Conservation (phyloP, 2,888 invertebrate genomes). For the Teleogryllus oceanicus region DNA sequence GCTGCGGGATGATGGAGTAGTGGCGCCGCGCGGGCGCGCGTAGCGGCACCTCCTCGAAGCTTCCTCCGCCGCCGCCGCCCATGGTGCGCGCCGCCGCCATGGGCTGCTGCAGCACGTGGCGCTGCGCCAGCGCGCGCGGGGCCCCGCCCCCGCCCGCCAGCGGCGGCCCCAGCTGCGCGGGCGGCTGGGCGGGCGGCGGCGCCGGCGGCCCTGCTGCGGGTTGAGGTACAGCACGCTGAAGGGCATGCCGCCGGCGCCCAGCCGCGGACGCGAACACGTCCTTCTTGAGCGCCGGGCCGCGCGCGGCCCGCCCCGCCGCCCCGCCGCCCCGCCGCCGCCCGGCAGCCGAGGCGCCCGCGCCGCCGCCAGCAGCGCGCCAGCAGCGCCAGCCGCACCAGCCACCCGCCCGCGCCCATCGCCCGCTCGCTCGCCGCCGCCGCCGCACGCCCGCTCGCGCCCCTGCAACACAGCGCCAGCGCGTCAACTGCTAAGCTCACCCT, state of each 20-base stretch:
- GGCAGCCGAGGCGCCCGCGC: neutral
- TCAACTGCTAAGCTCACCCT: no score
- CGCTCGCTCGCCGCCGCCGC: neutral
- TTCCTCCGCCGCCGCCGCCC: neutral
- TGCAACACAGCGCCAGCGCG: neutral
- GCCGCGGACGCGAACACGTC: conserved; percentile 50
- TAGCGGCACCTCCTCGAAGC: neutral
- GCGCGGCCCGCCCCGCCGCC: conserved; percentile 46
- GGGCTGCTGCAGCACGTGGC: conserved; percentile 31
- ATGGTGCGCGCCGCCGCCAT: conserved; percentile 25
- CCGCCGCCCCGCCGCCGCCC: conserved; percentile 40
- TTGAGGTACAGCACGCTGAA: conserved; percentile 53
- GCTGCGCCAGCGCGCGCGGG: conserved; percentile 23
- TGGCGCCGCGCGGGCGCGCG: conserved; percentile 40
- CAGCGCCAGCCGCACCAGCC: neutral
- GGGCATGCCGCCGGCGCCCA: conserved; percentile 55
- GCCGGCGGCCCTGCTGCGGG: conserved; percentile 38
- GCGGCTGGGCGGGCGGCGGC: conserved; percentile 21
- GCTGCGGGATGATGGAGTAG: conserved; percentile 51
- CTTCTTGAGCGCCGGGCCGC: conserved; percentile 43
- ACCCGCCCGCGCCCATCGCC: neutral
- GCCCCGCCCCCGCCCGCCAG: neutral
- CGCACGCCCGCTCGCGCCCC: neutral
- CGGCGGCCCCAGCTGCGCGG: conserved; percentile 12
- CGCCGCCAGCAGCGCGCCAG: neutral